phyloP scores from a whole-genome alignment of 1,140 invertebrate species.

The Archivesica marissinica region DNA sequence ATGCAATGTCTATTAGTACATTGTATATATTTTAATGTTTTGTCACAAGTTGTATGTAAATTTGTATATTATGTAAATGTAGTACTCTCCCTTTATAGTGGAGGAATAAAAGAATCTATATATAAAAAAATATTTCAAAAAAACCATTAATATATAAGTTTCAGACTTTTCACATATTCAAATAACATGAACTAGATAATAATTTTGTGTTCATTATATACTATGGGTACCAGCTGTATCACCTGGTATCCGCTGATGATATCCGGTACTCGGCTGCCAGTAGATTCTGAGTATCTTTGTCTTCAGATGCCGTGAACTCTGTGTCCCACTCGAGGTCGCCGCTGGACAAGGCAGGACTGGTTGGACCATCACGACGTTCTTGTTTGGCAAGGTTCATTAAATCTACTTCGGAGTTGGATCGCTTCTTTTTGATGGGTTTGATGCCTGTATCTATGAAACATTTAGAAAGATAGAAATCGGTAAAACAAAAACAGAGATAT shows the following conservation, averaged over 20 bases:
- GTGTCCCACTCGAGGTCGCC: slow-evolving; percentile 83
- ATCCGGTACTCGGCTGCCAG: slow-evolving; percentile 6
- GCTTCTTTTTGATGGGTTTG: slow-evolving; percentile 70
- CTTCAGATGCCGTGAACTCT: slow-evolving; percentile 80
- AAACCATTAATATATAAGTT: too few relatives aligned
- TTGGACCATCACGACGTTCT: slow-evolving; percentile 71
- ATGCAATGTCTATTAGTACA: too few relatives aligned
- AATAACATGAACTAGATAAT: background rate
- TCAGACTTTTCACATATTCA: background rate
- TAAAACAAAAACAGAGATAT: too few relatives aligned
- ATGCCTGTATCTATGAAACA: slow-evolving; percentile 72
- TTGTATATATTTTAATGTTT: too few relatives aligned
- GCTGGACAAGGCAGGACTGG: slow-evolving; percentile 78
- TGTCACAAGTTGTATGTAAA: too few relatives aligned
- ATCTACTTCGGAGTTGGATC: slow-evolving; percentile 75
- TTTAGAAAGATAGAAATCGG: too few relatives aligned
- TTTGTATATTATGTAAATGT: too few relatives aligned
- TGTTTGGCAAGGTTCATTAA: slow-evolving; percentile 64
- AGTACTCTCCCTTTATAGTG: too few relatives aligned
- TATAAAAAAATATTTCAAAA: too few relatives aligned
- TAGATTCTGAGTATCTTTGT: slow-evolving; percentile 39
- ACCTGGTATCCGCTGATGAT: background rate
- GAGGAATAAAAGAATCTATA: too few relatives aligned
- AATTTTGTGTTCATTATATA: slow-evolving; percentile 19
- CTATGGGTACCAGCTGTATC: background rate